Evolutionary conservation across 2,888 invertebrate species (phyloP), one percentile per base, ranked within the genome.

Genomic region (Spodoptera picta): DNA sequence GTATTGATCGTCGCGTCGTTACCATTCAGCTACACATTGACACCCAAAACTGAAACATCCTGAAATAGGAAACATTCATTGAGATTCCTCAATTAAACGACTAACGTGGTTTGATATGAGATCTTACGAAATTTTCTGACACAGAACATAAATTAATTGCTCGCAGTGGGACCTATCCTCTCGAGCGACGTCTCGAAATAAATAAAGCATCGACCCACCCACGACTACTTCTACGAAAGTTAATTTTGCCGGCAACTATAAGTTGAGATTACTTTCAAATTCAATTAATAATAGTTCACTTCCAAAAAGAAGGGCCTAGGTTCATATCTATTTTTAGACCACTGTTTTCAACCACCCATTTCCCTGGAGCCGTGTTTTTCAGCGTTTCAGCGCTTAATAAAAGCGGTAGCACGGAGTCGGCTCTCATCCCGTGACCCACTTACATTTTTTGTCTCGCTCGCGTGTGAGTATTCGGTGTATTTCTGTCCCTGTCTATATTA

Each of bases 341-440:
- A 79, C 77, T 79, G 81, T 85, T 87, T 88, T 86, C 85, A 87
- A 85, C 85, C 81, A 86, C 84, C 85, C 79, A 80, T 84, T 86
- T 83, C 77, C 76, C 78, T 75, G 70, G 71, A 69, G 78, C 57
- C 45, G 61, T 71, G 75, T 85, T 79, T 87, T 87, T 76, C 83
- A 89, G 91, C 91, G 83, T 74, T 87, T 80, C 79, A 92, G 91
- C 93, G 93, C 92, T 92, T 77, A 74, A 79, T 78, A 81, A 82
- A 81, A 89, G 85, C 84, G 72, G 83, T 84, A 79, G 83, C 82
- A 85, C 82, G 80, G 79, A 90, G 88, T 87, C 87, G 69, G 80
- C 87, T 90, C 88, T 91, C 88, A 89, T 92, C 91, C 91, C 90
- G 89, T 94, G 94, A 94, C 94, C 94, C 88, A 94, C 88, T 92